Conservation (phyloP, 2,888 invertebrate genomes). For the Pseudolycoriella hygida region DNA sequence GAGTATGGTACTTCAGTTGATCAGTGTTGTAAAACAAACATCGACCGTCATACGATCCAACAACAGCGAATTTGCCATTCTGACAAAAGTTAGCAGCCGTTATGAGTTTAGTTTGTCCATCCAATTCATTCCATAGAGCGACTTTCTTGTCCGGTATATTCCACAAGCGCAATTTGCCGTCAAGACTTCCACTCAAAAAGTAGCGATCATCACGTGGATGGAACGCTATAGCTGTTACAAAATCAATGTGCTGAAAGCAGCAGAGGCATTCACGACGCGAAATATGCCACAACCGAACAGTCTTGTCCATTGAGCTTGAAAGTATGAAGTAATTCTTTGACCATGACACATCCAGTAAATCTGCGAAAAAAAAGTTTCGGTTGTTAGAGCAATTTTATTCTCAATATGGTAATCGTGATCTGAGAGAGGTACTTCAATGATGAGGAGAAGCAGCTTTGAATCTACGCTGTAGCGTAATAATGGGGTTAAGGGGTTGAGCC, state of each 20-base stretch:
- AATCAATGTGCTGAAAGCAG: constrained; percentile 98
- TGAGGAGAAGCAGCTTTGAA: too few species aligned
- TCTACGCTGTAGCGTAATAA: too few species aligned
- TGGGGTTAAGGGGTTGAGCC: too few species aligned
- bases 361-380: constrained; percentile 25
- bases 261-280: constrained; percentile 93
- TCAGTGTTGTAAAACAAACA: constrained; percentile 98
- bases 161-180: constrained; percentile 97
- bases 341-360: constrained; percentile 93
- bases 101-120: constrained; percentile 84
- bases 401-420: too few species aligned
- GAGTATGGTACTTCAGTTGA: constrained; percentile 94
- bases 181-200: constrained; percentile 92
- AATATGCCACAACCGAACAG: constrained; percentile 94
- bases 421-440: too few species aligned
- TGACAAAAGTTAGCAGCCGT: constrained; percentile 96
- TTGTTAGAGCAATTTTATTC: too few species aligned
- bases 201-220: constrained; percentile 82
- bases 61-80: constrained; percentile 95
- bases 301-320: constrained; percentile 98
- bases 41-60: constrained; percentile 95
- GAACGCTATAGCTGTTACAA: constrained; percentile 97
- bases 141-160: constrained; percentile 99
- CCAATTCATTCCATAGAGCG: constrained; percentile 93
- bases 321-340: constrained; percentile 96